Base-by-base conservation (phyloP, 2,888 invertebrate genomes). In the Folsomia manolachei region DNA sequence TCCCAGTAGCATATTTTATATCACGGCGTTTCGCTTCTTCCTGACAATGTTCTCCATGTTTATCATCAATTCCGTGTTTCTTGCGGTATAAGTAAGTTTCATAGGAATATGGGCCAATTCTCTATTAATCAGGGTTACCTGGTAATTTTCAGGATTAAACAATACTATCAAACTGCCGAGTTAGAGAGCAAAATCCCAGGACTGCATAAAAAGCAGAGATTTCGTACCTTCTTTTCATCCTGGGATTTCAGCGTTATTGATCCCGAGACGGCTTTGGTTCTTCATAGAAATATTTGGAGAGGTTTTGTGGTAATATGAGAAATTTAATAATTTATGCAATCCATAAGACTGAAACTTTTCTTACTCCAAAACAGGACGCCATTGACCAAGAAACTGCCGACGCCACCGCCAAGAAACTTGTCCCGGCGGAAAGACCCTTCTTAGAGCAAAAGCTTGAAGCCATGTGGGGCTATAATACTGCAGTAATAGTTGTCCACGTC, bases 241-340 rank as follows among this genome's bases (percentile, higher is more conserved):
- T 76, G 76, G 76, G 72, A 76, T 27, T 76, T 69, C 19, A 71
- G 69, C 51, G 72, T 73, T 27, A 25, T 27, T 2, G 64, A 76
- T 66, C n/a, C 19, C 0, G 39, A 63, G 4, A 73, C 69, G 1
- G 27, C 70, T 0, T 9, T 7, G 1, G 69, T 25, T 27, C 74
- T 76, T 19, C 76, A 72, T 51, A 68, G 61, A 51, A 72, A 62
- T 27, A 76, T 76, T 53, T 21, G 51, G 1, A 24, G 69, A 27
- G 72, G 73, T 26, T 63, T 73, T 11, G 52, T 23, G 21, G 65
- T 62, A 62, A 62, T n/a, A n/a, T n/a, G n/a, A n/a, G n/a, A n/a
- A n/a, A n/a, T n/a, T n/a, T n/a, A n/a, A n/a, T 11, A 19, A 56
- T 19, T 63, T 26, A 56, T n/a, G 56, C 7, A 56, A 56, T n/a